Evolutionary conservation across 53 echinoderm and acorn worm species (phyloP).

Genomic region (Apostichopus leukothele): DNA sequence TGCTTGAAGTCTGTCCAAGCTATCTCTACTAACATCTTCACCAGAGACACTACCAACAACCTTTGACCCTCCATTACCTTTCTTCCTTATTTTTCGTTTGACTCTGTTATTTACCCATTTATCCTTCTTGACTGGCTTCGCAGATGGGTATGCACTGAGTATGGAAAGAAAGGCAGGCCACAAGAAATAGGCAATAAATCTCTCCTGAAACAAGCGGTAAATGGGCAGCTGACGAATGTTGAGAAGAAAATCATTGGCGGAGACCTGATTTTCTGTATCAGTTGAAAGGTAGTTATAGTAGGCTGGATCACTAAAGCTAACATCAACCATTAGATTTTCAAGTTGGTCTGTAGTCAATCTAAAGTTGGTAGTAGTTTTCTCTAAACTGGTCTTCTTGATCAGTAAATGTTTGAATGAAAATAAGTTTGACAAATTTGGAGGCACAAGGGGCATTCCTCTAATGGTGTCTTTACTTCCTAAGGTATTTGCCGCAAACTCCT

Average conservation of each 20-base stretch:
- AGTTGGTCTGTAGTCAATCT: background rate
- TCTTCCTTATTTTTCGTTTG: background rate
- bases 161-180: conserved; percentile 36
- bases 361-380: background rate
- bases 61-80: background rate
- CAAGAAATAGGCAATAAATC: conserved; percentile 12
- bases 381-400: conserved; percentile 26
- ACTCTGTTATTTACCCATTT: background rate
- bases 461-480: background rate
- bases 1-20: background rate
- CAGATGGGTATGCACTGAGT: background rate
- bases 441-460: background rate
- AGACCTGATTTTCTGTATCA: background rate
- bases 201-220: conserved; percentile 15
- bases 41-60: background rate
- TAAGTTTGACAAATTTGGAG: conserved; percentile 14
- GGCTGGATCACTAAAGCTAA: background rate
- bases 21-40: background rate
- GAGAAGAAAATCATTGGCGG: background rate
- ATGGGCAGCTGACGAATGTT: background rate
- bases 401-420: conserved; percentile 37
- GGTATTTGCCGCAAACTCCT: conserved; percentile 7
- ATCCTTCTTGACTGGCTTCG: background rate
- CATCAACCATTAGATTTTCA: background rate
- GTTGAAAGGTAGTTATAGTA: background rate